Evolutionary conservation across 2,888 invertebrate species (phyloP).

Genomic region (Ophion ellenae): DNA sequence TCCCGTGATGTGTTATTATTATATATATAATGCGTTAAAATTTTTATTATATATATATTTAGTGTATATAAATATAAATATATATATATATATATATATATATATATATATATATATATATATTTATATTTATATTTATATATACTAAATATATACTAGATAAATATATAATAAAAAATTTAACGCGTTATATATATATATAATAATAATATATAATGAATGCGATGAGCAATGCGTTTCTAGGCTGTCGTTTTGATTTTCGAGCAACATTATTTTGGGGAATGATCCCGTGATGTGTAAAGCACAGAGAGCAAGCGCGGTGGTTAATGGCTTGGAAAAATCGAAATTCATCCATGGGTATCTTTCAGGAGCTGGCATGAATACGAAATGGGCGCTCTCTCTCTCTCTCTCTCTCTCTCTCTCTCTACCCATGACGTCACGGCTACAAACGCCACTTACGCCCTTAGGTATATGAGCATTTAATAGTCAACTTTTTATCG

Average conservation of each 20-base stretch:
- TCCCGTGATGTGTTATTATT: not conserved
- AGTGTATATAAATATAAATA: too few species aligned
- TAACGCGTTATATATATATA: not conserved
- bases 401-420: conserved; percentile 21
- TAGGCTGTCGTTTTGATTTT: conserved; percentile 80
- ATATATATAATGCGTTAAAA: too few species aligned
- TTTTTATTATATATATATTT: too few species aligned
- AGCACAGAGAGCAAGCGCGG: conserved; percentile 59
- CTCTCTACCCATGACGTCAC: conserved; percentile 43
- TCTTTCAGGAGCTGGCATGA: conserved; percentile 73
- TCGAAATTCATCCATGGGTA: conserved; percentile 79
- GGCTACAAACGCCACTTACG: conserved; percentile 1
- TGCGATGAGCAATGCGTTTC: conserved; percentile 73
- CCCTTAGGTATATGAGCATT: not conserved
- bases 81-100: too few species aligned
- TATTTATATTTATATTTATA: too few species aligned
- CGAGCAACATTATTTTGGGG: conserved; percentile 79
- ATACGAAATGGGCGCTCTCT: conserved; percentile 80
- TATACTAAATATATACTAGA: not conserved
- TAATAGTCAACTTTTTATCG: conserved; percentile 15
- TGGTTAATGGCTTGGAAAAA: conserved; percentile 83
- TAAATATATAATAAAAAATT: not conserved
- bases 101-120: too few species aligned
- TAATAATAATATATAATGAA: conserved; percentile 6
- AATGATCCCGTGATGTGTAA: conserved; percentile 43